These are phyloP conservation scores for Syngnathoides biaculeatus DNA, from an alignment of 2,113 vertebrate species.

Conservation along the genomic window DNA sequence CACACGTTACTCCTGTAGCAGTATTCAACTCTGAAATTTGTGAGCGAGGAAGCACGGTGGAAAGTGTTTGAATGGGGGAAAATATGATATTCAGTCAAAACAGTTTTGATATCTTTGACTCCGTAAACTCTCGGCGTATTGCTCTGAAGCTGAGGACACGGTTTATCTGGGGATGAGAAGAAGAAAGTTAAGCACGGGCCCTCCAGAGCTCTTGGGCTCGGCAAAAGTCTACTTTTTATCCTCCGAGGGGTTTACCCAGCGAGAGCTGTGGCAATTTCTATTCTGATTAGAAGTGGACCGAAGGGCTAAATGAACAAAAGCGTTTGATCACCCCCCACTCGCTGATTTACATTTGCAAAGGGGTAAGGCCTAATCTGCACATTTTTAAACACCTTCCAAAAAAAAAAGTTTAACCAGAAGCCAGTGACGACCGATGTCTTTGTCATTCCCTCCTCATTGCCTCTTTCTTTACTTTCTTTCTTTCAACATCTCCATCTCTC, in stretches of 20 bases:
- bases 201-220: conserved; percentile 29
- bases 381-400: conserved; percentile 62
- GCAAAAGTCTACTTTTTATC: conserved; percentile 50
- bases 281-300: conserved; percentile 60
- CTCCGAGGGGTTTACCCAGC: conserved; percentile 54
- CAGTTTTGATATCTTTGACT: conserved; percentile 11
- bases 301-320: conserved; percentile 59
- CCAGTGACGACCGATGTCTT: conserved; percentile 16
- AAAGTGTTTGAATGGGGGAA: background rate
- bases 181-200: conserved; percentile 40
- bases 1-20: background rate
- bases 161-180: conserved; percentile 37
- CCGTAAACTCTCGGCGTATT: conserved; percentile 19
- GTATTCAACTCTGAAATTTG: background rate
- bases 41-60: background rate
- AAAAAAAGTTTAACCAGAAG: conserved; percentile 42
- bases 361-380: conserved; percentile 55
- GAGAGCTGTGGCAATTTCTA: conserved; percentile 52
- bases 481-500: conserved; percentile 24
- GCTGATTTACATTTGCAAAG: conserved; percentile 68
- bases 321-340: conserved; percentile 67
- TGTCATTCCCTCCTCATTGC: conserved; percentile 7
- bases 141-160: conserved; percentile 35
- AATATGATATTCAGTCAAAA: conserved; percentile 15
- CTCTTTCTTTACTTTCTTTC: conserved; percentile 23